Evolutionary conservation across 2,797 vertebrate genomes (phyloP), one percentile per base, ranked within the genome.

Genomic region (Thunnus albacares): DNA sequence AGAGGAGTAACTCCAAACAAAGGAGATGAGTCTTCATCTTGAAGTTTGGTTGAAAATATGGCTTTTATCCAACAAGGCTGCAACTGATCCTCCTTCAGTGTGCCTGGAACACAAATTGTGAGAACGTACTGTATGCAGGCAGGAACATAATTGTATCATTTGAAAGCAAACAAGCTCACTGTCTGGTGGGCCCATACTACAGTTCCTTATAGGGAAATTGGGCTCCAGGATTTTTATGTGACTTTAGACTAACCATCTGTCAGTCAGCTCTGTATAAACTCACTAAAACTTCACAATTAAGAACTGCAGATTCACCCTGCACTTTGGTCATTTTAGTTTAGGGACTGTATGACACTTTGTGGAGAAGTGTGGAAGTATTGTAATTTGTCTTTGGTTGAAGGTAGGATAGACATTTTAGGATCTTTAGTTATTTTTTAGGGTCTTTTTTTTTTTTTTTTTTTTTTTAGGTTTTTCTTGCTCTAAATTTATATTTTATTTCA

Each of bases 11-110:
- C 71, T 65, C 80, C 85, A 89, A 58, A 70, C 73, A 73, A 73
- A 90, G 63, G 57, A 90, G 79, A 51, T 22, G 51, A 65, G 68
- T 71, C 80, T 93, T 92, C 91, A 93, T 93, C 73, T 60, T 89
- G 80, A 41, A 22, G n/a, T 71, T 67, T 64, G 26, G 38, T 65
- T 55, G 45, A 66, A 28, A 66, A 20, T 47, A 9, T 68, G 71
- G 28, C 51, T 84, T 14, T 64, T 74, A 71, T 87, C 80, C 79
- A 77, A 79, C 17, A 2, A 64, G 47, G 45, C 28, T 56, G 22
- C 38, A 38, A 17, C 45, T 66, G 65, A 77, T 84, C 60, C 41
- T 81, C 70, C 76, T 63, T 59, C 22, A 63, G 51, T 47, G 18
- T 13, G 35, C 75, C 89, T 91, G 76, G 20, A 85, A 91, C 28